Conservation (phyloP, 2,888 invertebrate species). For the Pomacea canaliculata region DNA sequence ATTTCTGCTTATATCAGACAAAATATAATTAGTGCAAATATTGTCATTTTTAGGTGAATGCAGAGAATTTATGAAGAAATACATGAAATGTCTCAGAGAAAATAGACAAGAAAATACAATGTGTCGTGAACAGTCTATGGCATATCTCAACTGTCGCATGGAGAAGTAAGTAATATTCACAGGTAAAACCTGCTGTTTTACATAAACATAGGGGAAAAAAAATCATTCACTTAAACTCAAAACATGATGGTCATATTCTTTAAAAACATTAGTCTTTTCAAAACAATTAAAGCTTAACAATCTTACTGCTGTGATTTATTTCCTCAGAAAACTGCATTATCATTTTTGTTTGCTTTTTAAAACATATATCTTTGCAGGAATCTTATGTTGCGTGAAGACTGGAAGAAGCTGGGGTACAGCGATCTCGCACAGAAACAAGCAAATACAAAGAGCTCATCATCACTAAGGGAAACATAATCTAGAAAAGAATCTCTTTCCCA, state of each 20-base stretch:
- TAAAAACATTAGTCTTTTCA: too few relatives aligned
- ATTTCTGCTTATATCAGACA: too few relatives aligned
- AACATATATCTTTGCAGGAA: constrained; percentile 70
- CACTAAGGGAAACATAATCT: background rate
- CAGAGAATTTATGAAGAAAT: constrained; percentile 87
- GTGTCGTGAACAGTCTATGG: constrained; percentile 85
- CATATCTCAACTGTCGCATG: constrained; percentile 94
- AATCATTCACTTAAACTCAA: too few relatives aligned
- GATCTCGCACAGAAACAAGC: constrained; percentile 41
- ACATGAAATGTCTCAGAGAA: constrained; percentile 87
- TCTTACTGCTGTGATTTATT: too few relatives aligned
- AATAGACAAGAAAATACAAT: constrained; percentile 82
- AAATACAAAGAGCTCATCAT: background rate
- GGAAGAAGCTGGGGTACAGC: constrained; percentile 86
- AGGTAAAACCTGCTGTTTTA: too few relatives aligned
- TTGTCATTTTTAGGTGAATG: constrained; percentile 73
- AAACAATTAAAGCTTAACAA: too few relatives aligned
- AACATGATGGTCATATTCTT: too few relatives aligned
- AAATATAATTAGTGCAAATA: too few relatives aligned
- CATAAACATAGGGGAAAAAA: too few relatives aligned
- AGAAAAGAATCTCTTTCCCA: too few relatives aligned
- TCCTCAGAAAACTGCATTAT: too few relatives aligned
- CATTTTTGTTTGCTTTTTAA: constrained; percentile 6
- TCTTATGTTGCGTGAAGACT: constrained; percentile 93
- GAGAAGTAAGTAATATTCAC: constrained; percentile 74